Evolutionary conservation across 2,113 vertebrate species (phyloP).

Genomic region (Corynorhinus townsendii): DNA sequence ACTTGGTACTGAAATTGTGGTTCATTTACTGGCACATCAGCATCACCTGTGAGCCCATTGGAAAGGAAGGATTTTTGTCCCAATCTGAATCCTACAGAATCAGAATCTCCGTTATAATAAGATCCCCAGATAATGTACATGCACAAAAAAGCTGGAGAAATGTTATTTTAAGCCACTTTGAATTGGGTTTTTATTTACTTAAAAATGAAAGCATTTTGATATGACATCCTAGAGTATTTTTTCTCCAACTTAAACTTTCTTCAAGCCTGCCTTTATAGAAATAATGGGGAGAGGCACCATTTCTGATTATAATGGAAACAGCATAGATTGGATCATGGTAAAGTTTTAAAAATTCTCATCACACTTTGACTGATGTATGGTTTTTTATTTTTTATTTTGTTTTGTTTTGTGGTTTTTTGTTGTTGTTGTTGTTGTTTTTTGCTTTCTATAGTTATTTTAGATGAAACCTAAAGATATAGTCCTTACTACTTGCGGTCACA

Average conservation of each 20-base stretch:
- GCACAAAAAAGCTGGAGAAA: neutral
- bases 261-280: neutral
- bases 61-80: neutral
- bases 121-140: neutral
- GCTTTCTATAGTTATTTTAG: conserved; percentile 33
- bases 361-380: neutral
- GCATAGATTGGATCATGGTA: conserved; percentile 11
- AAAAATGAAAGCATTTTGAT: neutral
- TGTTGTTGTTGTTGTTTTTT: no score
- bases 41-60: neutral
- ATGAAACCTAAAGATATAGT: conserved; percentile 31
- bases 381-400: neutral
- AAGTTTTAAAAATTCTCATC: conserved; percentile 7
- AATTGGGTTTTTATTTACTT: neutral
- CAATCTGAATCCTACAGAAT: neutral
- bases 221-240: neutral
- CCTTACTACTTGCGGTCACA: conserved; percentile 36
- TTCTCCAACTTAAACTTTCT: neutral
- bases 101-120: neutral
- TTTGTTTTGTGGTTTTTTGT: neutral
- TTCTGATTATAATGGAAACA: conserved; percentile 22
- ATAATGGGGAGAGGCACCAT: neutral
- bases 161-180: neutral
- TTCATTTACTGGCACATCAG: neutral
- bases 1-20: neutral